Conservation (phyloP, 2,888 invertebrate genomes). For the Merodon equestris region DNA sequence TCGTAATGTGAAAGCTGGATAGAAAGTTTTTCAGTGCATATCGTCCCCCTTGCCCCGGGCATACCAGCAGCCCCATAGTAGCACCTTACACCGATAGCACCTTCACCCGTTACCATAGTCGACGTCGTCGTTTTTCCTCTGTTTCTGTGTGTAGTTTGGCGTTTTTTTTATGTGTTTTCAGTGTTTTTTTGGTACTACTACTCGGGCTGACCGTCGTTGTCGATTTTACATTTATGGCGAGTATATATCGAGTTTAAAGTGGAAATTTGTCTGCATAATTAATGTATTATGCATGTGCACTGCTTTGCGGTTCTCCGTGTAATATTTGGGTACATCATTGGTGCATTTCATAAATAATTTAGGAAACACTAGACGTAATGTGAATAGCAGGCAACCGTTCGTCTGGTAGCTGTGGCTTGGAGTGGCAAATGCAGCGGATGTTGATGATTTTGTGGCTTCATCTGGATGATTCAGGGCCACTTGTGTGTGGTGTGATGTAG, state of each 20-base stretch:
- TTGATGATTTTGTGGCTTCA: slow-evolving; percentile 37
- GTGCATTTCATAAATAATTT: slow-evolving; percentile 61
- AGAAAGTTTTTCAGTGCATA: slow-evolving; percentile 68
- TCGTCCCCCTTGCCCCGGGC: slow-evolving; percentile 25
- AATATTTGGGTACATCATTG: slow-evolving; percentile 53
- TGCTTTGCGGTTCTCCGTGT: slow-evolving; percentile 53
- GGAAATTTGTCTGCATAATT: slow-evolving; percentile 64
- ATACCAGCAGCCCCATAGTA: not conserved
- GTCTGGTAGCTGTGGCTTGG: not conserved
- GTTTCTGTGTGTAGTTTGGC: slow-evolving; percentile 31
- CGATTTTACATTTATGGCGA: slow-evolving; percentile 63
- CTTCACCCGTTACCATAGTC: slow-evolving; percentile 34
- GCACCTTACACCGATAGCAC: slow-evolving; percentile 60
- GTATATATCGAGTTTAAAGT: slow-evolving; percentile 43
- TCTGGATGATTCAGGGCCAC: slow-evolving; percentile 51
- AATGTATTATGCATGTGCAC: slow-evolving; percentile 63
- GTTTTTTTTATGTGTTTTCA: slow-evolving; percentile 19
- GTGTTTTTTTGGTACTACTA: slow-evolving; percentile 16
- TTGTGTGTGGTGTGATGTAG: slow-evolving; percentile 29
- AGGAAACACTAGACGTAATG: slow-evolving; percentile 35
- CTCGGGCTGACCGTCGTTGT: slow-evolving; percentile 27
- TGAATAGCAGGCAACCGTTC: slow-evolving; percentile 10
- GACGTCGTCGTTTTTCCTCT: slow-evolving; percentile 11
- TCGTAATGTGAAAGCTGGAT: slow-evolving; percentile 68
- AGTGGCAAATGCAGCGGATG: slow-evolving; percentile 22